Evolutionary conservation across 2,888 invertebrate genomes (phyloP), one percentile per base, ranked within the genome.

Genomic region (Chouioia cunea): DNA sequence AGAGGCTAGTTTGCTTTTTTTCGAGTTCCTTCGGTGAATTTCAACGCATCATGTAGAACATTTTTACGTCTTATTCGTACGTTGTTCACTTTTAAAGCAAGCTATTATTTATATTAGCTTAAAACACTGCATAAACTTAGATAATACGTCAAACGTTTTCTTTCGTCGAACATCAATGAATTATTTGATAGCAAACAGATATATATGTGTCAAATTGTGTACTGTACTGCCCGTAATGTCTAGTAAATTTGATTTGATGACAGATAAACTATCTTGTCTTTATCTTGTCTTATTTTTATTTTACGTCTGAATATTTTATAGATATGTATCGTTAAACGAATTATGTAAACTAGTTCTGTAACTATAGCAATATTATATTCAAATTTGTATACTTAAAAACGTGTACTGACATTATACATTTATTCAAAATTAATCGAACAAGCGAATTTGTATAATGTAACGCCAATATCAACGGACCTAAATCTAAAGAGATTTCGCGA

Each of bases 1-100:
- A 47, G 36, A 72, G 36, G 59, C 65, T 65, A 64, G 54, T 20
- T 62, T 15, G 65, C 22, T 68, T 60, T 46, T 58, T 48, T 20
- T 65, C 47, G 36, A 65, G 22, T 44, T 58, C 54, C 22, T 36
- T 36, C 6, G 0, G 48, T 43, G 36, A 43, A 65, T 65, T 64
- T 47, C 47, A 59, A 15, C 48, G 14, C 14, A 50, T 50, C n/a
- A n/a, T 15, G 22, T 64, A 64, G 27, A 57, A 6, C 43, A 64
- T 50, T 1, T 58, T 63, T 62, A 14, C 62, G 12, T 44, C 48
- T 62, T 36, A 10, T 36, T 1, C 1, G 1, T 36, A 36, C 12
- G 6, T 6, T 6, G 36, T 36, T 36, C 10, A 10, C 10, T 36
- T 36, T 36, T 6, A 6, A 36, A 36, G 6, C 10, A 36, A 36